phyloP scores from a whole-genome alignment of 2,888 invertebrate genomes.

The Sesia apiformis region DNA sequence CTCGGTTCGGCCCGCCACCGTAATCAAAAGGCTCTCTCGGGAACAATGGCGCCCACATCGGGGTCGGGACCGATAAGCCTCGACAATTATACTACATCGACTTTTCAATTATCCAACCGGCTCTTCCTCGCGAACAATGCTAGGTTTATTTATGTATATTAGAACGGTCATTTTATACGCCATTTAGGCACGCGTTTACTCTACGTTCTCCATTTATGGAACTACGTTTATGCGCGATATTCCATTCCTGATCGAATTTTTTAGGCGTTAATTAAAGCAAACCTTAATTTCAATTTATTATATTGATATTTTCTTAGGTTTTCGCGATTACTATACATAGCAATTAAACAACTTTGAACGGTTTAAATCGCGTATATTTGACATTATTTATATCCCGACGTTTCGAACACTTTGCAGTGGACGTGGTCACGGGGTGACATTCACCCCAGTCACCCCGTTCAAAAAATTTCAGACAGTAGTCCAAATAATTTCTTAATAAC shows the following conservation, averaged over 20 bases:
- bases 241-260: background rate
- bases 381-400: too few relatives aligned
- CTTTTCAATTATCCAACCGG: slow-evolving; percentile 71
- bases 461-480: too few relatives aligned
- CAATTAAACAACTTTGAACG: too few relatives aligned
- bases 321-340: too few relatives aligned
- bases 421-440: too few relatives aligned
- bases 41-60: slow-evolving; percentile 73
- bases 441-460: too few relatives aligned
- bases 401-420: too few relatives aligned
- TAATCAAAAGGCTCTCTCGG: slow-evolving; percentile 71
- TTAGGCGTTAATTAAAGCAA: too few relatives aligned
- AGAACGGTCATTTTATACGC: slow-evolving; percentile 65
- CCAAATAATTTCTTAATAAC: too few relatives aligned
- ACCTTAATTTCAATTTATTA: too few relatives aligned
- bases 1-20: slow-evolving; percentile 49
- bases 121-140: slow-evolving; percentile 65
- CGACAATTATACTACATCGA: slow-evolving; percentile 74
- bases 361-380: too few relatives aligned
- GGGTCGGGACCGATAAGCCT: slow-evolving; percentile 67
- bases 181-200: slow-evolving; percentile 29
- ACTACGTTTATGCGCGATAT: background rate
- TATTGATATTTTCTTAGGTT: too few relatives aligned
- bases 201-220: background rate
- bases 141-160: slow-evolving; percentile 70